Evolutionary conservation across 1,140 invertebrate species (phyloP).

Genomic region (Tigriopus japonicus): DNA sequence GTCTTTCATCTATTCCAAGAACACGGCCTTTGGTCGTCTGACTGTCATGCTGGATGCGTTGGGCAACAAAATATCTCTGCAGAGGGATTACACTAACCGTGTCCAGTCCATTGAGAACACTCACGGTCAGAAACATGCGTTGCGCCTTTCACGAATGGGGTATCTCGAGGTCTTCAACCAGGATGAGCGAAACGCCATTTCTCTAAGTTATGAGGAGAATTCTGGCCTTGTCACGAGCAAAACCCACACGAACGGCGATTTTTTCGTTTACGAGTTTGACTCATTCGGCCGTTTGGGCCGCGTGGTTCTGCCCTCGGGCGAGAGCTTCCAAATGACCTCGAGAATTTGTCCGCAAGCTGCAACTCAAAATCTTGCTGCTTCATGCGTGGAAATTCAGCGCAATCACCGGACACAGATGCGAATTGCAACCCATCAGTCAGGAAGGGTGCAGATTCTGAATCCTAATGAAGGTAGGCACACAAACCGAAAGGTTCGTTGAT

Average conservation of each 20-base stretch:
- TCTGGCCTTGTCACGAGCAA: slow-evolving; percentile 64
- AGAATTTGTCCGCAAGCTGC: too few relatives aligned
- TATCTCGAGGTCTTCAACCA: slow-evolving; percentile 49
- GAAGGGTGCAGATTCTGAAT: too few relatives aligned
- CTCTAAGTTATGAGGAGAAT: slow-evolving; percentile 66
- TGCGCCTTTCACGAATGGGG: not conserved
- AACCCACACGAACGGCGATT: slow-evolving; percentile 40
- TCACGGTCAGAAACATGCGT: slow-evolving; percentile 22
- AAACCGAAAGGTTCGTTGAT: too few relatives aligned
- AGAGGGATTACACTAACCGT: slow-evolving; percentile 53
- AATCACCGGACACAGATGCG: too few relatives aligned
- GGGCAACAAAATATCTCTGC: slow-evolving; percentile 79
- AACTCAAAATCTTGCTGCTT: too few relatives aligned
- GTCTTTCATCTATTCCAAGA: slow-evolving; percentile 87
- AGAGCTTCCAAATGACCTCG: not conserved
- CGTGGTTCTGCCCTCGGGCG: not conserved
- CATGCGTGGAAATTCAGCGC: too few relatives aligned
- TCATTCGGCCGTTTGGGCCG: not conserved
- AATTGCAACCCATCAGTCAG: too few relatives aligned
- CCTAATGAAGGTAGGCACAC: too few relatives aligned
- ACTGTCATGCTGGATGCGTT: slow-evolving; percentile 77
- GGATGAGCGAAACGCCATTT: too few relatives aligned
- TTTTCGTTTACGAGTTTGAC: slow-evolving; percentile 42
- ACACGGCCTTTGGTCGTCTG: slow-evolving; percentile 82
- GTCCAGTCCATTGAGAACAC: slow-evolving; percentile 63